Percentiles rank a stretch among this genome's conserved stretches.
These are phyloP conservation scores for Eupeodes latifasciatus DNA, from an alignment of 2,888 invertebrate species.

Conservation along the genomic window DNA sequence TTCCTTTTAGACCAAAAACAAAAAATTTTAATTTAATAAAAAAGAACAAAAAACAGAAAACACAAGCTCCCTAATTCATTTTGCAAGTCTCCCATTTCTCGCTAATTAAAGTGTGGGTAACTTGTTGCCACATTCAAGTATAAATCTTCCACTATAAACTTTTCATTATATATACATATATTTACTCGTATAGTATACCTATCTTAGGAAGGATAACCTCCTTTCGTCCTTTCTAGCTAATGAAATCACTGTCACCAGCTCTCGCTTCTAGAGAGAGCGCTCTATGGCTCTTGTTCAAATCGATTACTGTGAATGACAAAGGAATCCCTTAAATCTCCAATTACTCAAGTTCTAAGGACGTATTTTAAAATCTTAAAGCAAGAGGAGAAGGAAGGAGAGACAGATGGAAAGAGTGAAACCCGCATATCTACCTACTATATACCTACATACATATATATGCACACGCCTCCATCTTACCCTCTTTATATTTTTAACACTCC, in stretches of 20 bases:
- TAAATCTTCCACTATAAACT: slow-evolving; percentile 26
- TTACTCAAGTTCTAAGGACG: slow-evolving; percentile 78
- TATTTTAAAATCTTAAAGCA: slow-evolving; percentile 68
- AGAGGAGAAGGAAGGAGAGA: not conserved
- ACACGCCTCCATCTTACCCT: slow-evolving; percentile 16
- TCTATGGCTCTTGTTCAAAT: slow-evolving; percentile 73
- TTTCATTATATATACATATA: not conserved
- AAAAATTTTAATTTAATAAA: not conserved
- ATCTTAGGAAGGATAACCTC: slow-evolving; percentile 30
- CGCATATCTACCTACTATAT: slow-evolving; percentile 12
- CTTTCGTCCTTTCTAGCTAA: slow-evolving; percentile 67
- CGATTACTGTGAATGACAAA: slow-evolving; percentile 77
- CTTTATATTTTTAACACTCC: slow-evolving; percentile 17
- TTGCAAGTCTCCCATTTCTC: slow-evolving; percentile 57
- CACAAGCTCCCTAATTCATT: slow-evolving; percentile 57
- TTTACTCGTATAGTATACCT: too few species aligned
- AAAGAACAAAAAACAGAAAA: not conserved
- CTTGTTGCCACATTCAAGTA: slow-evolving; percentile 69
- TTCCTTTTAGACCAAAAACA: not conserved
- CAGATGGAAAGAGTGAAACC: not conserved
- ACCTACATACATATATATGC: slow-evolving; percentile 1
- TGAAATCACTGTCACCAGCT: slow-evolving; percentile 72
- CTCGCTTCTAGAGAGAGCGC: slow-evolving; percentile 23
- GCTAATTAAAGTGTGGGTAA: slow-evolving; percentile 71
- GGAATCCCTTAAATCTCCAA: slow-evolving; percentile 78